These are phyloP conservation scores for Magallana gigas DNA, from an alignment of 1,140 invertebrate species.

Conservation along the genomic window DNA sequence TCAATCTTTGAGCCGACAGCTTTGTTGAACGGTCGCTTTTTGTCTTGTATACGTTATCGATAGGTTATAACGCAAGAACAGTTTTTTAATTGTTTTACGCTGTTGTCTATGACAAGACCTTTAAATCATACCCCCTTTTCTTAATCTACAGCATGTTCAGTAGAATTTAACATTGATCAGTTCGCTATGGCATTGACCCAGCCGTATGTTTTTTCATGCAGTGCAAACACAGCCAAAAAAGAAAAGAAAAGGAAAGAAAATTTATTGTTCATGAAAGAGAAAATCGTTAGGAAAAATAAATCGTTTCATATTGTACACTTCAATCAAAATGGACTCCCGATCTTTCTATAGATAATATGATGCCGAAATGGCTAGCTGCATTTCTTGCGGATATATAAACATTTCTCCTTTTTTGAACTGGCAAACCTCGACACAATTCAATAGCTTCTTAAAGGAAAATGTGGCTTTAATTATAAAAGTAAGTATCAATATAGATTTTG, in stretches of 20 bases:
- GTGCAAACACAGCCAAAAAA: not conserved
- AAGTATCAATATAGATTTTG: not conserved
- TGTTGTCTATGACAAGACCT: conserved; percentile 29
- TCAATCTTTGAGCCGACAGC: not conserved
- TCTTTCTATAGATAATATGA: not conserved
- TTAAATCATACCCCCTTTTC: conserved; percentile 36
- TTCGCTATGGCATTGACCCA: not conserved
- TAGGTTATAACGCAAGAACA: not conserved
- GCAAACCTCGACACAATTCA: too few species aligned
- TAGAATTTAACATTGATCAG: conserved; percentile 26
- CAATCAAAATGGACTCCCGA: not conserved
- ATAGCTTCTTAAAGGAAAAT: too few species aligned
- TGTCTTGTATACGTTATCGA: conserved; percentile 25
- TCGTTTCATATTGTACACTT: not conserved
- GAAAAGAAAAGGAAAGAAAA: not conserved
- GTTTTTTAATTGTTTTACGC: conserved; percentile 33
- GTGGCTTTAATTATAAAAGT: not conserved
- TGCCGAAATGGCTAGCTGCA: not conserved
- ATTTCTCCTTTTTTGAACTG: not conserved
- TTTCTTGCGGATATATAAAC: too few species aligned
- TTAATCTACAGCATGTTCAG: conserved; percentile 4
- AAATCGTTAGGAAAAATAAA: not conserved
- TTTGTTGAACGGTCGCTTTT: not conserved
- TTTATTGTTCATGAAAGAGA: not conserved
- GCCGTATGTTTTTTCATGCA: not conserved